Base-by-base conservation (phyloP, 2,888 invertebrate genomes). In the Microplitis manilae region DNA sequence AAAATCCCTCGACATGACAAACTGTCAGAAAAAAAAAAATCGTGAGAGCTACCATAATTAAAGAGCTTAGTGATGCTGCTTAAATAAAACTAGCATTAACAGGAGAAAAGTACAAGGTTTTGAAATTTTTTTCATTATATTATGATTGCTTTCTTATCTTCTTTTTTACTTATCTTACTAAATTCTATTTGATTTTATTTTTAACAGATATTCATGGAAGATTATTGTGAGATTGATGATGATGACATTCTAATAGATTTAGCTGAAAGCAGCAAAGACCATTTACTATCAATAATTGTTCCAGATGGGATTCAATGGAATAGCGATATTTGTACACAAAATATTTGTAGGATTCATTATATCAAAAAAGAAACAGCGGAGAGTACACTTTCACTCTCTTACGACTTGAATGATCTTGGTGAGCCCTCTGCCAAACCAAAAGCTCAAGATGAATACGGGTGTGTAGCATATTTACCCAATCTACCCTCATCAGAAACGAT, bases 391-490 rank as follows among this genome's bases (percentile, higher is more conserved):
- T 8, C 20, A 64, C 2, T 17, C 9, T 68, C 68, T 41, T 6
- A 38, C 13, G 15, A n/a, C 1, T 9, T 5, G 40, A 8, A 13
- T 40, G 68, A 68, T 39, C 15, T n/a, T 8, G 6, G 5, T 40
- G 41, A 5, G 1, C 1, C 41, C 13, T n/a, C 15, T 5, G 5
- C n/a, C 7, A 13, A 40, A 64, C 20, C 15, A 8, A 64, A 64
- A 20, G 6, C 1, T 5, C 64, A 20, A 17, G 64, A 64, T 0
- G 64, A 64, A 4, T 64, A 64, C 20, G 20, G 20, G 1, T 64
- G 68, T 40, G 40, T 68, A 6, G 68, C 40, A 6, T 68, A 68
- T n/a, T 40, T 68, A 40, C 68, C 68, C 8, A n/a, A 40, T 68
- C n/a, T 39, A 68, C 13, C 68, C 1, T 68, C 15, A 5, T 7